Base-by-base conservation (phyloP, 2,888 invertebrate genomes). In the Ceramica pisi region DNA sequence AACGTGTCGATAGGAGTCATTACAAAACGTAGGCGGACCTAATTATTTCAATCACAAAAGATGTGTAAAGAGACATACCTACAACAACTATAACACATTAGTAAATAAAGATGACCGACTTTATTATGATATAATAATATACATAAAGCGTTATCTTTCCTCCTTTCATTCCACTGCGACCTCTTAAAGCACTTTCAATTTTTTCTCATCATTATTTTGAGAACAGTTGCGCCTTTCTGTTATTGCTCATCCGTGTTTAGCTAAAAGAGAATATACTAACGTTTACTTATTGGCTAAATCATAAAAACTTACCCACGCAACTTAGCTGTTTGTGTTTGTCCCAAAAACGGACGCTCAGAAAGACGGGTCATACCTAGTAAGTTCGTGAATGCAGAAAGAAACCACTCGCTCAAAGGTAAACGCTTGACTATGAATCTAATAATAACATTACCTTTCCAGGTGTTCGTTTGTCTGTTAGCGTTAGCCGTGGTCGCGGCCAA, bases 401-500 rank as follows among this genome's bases (percentile, higher is more conserved):
- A 41, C 38, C 19, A 31, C 41, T 31, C 6, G 4, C 31, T 7
- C 26, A 16, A 21, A 31, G 2, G 50, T 46, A 14, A 48, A 31
- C 50, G 14, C 6, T 44, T 46, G 26, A 38, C 38, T 35, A 46
- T 51, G 5, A 71, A 71, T 48, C 12, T 57, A 38, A 68, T 57
- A 26, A 57, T 57, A 21, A 23, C 6, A 67, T 46, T 1, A 60
- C 65, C 26, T 74, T 82, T 80, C 3, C 92, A 96, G 95, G 93
- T 95, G 80, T 95, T 96, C 90, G 92, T 95, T 68, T 96, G 95
- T 87, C 87, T 96, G 51, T 89, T 96, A 88, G 94, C 94, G 73
- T 83, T 95, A 76, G 92, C 93, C 77, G 95, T 91, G 71, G 93
- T 87, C 79, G 91, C 90, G 44, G 72, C 12, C 41, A 90, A 91